Conservation (phyloP, 2,797 vertebrate species). For the Melanotaenia maccullochi region DNA sequence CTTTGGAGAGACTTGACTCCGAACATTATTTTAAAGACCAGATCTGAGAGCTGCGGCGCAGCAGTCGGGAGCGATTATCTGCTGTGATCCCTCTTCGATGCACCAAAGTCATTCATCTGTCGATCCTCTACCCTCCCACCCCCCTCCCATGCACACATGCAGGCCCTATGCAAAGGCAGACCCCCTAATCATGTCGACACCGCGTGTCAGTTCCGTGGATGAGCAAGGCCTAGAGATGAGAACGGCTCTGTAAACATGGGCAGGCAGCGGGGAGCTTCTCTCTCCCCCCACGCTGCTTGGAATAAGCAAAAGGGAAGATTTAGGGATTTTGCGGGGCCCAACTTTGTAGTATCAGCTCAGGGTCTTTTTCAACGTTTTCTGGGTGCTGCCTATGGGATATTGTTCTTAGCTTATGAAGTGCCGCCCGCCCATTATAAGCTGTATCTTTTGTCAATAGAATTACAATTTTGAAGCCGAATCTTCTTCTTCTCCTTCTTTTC, state of each 20-base stretch:
- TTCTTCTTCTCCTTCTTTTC: not conserved
- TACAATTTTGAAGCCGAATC: constrained; percentile 56
- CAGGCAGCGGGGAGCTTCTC: constrained; percentile 70
- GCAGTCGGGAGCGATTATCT: constrained; percentile 84
- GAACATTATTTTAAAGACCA: constrained; percentile 86
- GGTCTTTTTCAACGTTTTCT: constrained; percentile 66
- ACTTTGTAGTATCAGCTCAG: constrained; percentile 78
- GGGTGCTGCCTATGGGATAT: constrained; percentile 74
- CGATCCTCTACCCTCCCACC: constrained; percentile 56
- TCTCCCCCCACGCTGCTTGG: constrained; percentile 54
- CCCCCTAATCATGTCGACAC: constrained; percentile 78
- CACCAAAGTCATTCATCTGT: constrained; percentile 85
- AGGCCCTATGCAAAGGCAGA: constrained; percentile 72
- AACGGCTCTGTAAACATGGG: constrained; percentile 78
- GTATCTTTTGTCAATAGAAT: constrained; percentile 76
- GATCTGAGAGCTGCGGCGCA: constrained; percentile 77
- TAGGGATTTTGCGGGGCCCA: constrained; percentile 79
- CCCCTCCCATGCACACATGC: constrained; percentile 35
- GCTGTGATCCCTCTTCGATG: constrained; percentile 79
- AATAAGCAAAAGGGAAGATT: constrained; percentile 81
- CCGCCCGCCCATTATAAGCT: constrained; percentile 67
- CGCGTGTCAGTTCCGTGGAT: constrained; percentile 78
- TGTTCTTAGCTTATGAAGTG: constrained; percentile 78
- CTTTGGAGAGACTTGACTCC: constrained; percentile 80
- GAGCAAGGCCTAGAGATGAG: constrained; percentile 79